These are phyloP conservation scores for Arctopsyche grandis DNA, from an alignment of 1,140 invertebrate species.

Conservation along the genomic window DNA sequence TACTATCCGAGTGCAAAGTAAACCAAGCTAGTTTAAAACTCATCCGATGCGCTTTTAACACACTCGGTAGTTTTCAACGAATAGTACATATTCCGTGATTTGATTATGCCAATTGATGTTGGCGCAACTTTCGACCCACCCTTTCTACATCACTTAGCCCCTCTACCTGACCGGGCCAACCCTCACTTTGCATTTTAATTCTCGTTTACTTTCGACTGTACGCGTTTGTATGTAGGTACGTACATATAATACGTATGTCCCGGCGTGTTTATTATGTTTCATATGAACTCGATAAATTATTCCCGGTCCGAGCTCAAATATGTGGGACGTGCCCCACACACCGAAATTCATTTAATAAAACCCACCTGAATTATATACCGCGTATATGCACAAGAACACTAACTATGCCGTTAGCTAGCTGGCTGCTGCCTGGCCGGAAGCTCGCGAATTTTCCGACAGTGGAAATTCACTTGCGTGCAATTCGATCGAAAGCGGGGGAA, in stretches of 20 bases:
- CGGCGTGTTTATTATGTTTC: constrained; percentile 41
- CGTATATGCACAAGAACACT: neutral
- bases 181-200: constrained; percentile 45
- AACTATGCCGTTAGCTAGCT: neutral
- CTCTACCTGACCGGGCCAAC: constrained; percentile 20
- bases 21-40: too few relatives aligned
- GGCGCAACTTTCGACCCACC: constrained; percentile 15
- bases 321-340: constrained; percentile 21
- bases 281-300: constrained; percentile 45
- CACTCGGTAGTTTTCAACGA: neutral
- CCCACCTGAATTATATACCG: constrained; percentile 27
- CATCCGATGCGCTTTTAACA: neutral
- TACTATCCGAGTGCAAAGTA: too few relatives aligned
- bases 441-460: neutral
- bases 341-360: constrained; percentile 31
- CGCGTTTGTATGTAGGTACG: too few relatives aligned
- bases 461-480: neutral
- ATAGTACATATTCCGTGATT: neutral
- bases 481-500: constrained; percentile 4
- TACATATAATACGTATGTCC: neutral
- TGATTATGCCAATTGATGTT: neutral
- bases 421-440: too few relatives aligned
- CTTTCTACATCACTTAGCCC: constrained; percentile 22
- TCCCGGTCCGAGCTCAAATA: constrained; percentile 29
- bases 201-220: constrained; percentile 29